These are phyloP conservation scores for Oligia latruncula DNA, from an alignment of 2,888 invertebrate genomes.

Conservation along the genomic window DNA sequence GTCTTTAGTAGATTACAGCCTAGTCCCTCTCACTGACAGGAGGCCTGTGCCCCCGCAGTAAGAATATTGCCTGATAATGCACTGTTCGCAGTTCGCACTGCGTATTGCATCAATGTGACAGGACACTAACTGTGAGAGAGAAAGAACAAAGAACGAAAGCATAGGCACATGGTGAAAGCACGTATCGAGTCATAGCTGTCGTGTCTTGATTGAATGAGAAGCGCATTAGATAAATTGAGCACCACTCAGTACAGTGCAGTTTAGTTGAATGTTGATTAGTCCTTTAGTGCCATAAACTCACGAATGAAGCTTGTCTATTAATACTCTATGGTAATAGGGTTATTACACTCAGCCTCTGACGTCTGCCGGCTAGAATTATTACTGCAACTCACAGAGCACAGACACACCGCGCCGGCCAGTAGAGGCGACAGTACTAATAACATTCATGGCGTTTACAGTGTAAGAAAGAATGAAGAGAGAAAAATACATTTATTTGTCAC, in stretches of 20 bases:
- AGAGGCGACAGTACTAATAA: neutral
- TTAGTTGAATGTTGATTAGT: neutral
- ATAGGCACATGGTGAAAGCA: too few species aligned
- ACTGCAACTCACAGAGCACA: neutral
- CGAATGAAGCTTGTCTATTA: conserved; percentile 1
- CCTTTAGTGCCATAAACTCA: neutral
- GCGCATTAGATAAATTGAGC: neutral
- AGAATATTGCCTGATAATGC: too few species aligned
- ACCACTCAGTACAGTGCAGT: neutral
- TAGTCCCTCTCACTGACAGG: too few species aligned
- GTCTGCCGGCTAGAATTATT: neutral
- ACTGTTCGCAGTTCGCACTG: too few species aligned
- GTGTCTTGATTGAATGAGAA: neutral
- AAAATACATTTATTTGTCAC: neutral
- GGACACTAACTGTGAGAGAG: too few species aligned
- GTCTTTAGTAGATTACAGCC: too few species aligned
- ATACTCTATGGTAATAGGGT: neutral
- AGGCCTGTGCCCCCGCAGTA: too few species aligned
- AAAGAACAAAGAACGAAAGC: too few species aligned
- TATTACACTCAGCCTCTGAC: neutral
- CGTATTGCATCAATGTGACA: too few species aligned
- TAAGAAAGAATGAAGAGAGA: too few species aligned
- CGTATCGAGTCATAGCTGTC: too few species aligned
- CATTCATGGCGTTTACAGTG: neutral
- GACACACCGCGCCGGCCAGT: neutral